Evolutionary conservation across 2,113 vertebrate genomes (phyloP).

Genomic region (Axis porcinus): DNA sequence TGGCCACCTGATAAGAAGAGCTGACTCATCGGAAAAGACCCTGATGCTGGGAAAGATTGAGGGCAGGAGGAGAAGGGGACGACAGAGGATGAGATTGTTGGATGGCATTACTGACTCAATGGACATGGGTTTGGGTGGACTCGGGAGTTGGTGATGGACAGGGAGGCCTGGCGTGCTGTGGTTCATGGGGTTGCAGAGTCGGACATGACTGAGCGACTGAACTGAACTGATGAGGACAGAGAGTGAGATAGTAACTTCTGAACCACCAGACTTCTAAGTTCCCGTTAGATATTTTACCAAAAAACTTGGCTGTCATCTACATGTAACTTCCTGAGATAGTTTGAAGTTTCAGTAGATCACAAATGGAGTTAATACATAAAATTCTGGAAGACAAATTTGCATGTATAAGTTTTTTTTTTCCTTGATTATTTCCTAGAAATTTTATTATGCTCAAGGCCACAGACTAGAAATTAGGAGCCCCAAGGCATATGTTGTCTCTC

Average conservation of each 20-base stretch:
- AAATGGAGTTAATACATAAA: background rate
- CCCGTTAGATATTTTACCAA: background rate
- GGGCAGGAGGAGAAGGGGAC: too few species aligned
- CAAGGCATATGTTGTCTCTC: background rate
- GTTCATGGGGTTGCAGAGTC: too few species aligned
- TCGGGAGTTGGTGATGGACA: too few species aligned
- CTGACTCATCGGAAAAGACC: too few species aligned
- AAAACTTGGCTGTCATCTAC: background rate
- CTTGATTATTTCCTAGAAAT: background rate
- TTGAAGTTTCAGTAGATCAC: background rate
- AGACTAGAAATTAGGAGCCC: background rate
- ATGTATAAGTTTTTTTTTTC: background rate
- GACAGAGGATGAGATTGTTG: too few species aligned
- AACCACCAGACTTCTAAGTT: too few species aligned
- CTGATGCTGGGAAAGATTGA: too few species aligned
- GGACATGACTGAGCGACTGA: too few species aligned
- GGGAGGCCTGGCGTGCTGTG: too few species aligned
- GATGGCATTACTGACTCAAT: too few species aligned
- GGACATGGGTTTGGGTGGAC: too few species aligned
- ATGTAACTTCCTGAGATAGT: background rate
- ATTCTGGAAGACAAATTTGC: background rate
- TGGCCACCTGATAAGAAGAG: too few species aligned
- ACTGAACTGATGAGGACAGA: background rate
- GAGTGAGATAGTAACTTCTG: background rate
- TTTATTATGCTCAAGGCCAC: background rate